Evolutionary conservation across 64 coral and sea anemone genomes (phyloP), one percentile per base, ranked within the genome.

Genomic region (Anthopleura sola): DNA sequence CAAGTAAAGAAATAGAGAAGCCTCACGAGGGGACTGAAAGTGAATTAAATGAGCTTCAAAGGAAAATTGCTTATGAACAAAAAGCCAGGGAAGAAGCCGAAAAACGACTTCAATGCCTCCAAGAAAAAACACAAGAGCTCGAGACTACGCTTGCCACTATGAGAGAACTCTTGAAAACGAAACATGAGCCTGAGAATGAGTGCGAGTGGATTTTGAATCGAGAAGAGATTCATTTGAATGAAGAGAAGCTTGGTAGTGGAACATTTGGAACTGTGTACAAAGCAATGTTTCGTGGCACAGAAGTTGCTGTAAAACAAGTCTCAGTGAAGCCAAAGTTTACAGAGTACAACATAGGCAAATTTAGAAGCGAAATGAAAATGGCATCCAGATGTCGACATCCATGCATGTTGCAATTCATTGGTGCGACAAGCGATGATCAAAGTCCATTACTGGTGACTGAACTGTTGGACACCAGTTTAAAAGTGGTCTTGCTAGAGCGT

Each of bases 361-460:
- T 92, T 80, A 38, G 50, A 33, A 24, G 93, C 13, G 93, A 95
- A 77, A 79, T 95, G 0, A 37, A 64, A 38, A 95, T 95, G 36
- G 93, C 93, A 1, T 78, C 93, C 19, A 71, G 68, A 58, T 91
- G 88, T 37, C 86, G 85, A 4, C 93, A 95, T 82, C 93, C 93
- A 2, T 84, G 86, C 20, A 64, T 97, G 6, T 44, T 97, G 26
- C 90, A 87, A 50, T 97, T 97, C 44, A 92, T 97, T 56, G 90
- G 94, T 24, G 94, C 94, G 19, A 92, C 90, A 53, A 40, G n/a
- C 4, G 86, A 90, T 24, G 49, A 83, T 18, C 5, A 69, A 83
- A 82, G 58, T 11, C 78, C 87, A 1, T 37, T 89, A 31, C n/a
- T 97, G 3, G 78, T 97, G 0, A 92, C 82, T 16, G 94, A 97